Conservation (phyloP, 2,888 invertebrate genomes). For the Catocala sponsa region DNA sequence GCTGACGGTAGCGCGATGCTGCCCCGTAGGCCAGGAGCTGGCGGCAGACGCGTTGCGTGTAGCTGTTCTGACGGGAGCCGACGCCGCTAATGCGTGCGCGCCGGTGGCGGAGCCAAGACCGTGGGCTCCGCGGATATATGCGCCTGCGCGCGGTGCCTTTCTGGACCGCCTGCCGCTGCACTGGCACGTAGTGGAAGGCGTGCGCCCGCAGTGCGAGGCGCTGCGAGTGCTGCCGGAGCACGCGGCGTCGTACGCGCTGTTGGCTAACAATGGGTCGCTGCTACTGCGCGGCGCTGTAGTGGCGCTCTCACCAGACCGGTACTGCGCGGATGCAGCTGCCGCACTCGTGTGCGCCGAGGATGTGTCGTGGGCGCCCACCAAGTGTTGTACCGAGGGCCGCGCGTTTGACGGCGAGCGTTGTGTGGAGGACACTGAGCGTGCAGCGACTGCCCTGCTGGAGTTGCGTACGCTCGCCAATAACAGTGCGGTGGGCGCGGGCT, state of each 20-base stretch:
- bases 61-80: constrained; percentile 65
- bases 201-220: constrained; percentile 68
- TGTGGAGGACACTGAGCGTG: constrained; percentile 71
- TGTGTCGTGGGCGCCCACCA: constrained; percentile 78
- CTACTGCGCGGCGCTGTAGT: constrained; percentile 79
- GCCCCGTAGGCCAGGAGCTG: constrained; percentile 57
- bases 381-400: constrained; percentile 91
- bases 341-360: constrained; percentile 89
- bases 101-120: constrained; percentile 77
- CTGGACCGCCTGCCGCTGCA: constrained; percentile 79
- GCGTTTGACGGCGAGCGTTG: constrained; percentile 88
- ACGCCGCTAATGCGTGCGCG: constrained; percentile 61
- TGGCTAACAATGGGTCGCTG: constrained; percentile 91
- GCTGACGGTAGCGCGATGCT: constrained; percentile 65
- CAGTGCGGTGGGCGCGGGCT: constrained; percentile 80
- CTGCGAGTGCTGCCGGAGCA: constrained; percentile 74
- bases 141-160: constrained; percentile 77
- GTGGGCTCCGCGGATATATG: constrained; percentile 89
- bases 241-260: constrained; percentile 81
- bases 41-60: constrained; percentile 59
- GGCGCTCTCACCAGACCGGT: constrained; percentile 86
- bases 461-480: constrained; percentile 67
- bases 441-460: constrained; percentile 68
- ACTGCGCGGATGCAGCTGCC: constrained; percentile 91
- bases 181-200: constrained; percentile 80